Base-by-base conservation (phyloP, 2,797 vertebrate genomes). In the Pipistrellus kuhlii region DNA sequence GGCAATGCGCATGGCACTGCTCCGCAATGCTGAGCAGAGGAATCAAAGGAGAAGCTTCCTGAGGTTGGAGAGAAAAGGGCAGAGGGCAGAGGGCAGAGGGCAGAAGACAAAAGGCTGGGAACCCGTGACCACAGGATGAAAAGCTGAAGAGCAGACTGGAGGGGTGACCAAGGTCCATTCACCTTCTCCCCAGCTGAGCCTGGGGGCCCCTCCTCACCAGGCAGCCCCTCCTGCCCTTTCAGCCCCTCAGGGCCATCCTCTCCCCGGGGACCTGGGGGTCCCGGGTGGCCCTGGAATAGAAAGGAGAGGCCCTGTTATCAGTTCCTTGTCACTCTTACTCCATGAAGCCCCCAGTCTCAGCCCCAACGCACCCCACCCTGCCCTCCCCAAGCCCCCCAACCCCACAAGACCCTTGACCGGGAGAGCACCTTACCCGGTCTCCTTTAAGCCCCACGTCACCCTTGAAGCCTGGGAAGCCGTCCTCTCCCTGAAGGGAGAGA, bases 401-500 rank as follows among this genome's bases (percentile, higher is more conserved):
- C 38, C 35, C n/a, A 11, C 1, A 0, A 6, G 2, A 27, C 14
- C 57, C 48, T 27, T 82, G 53, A 51, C 13, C 38, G 25, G 30
- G 44, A 27, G 32, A 41, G 41, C 35, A 9, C 51, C 98, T 99
- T 98, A 99, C 99, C 98, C 98, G 97, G 95, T 99, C 99, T 0
- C 99, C 99, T 82, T 98, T 99, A 92, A 98, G 93, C 53, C 99
- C 99, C 97, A 98, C 98, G 84, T 99, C 99, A 66, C 99, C 99
- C 98, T 99, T 99, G 96, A 98, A 98, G 92, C 99, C 99, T 0
- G 99, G 99, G 94, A 99, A 99, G 88, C 99, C 99, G 35, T 99
- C 99, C 98, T 99, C 99, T 97, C 99, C 99, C 99, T 99, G 97
- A 53, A 53, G 4, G 53, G 25, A 85, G 10, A 82, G 11, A 82